Percentiles rank a stretch among this genome's conserved stretches.
Evolutionary conservation across 2,113 vertebrate genomes (phyloP).

Genomic region (Speoplatyrhinus poulsoni): DNA sequence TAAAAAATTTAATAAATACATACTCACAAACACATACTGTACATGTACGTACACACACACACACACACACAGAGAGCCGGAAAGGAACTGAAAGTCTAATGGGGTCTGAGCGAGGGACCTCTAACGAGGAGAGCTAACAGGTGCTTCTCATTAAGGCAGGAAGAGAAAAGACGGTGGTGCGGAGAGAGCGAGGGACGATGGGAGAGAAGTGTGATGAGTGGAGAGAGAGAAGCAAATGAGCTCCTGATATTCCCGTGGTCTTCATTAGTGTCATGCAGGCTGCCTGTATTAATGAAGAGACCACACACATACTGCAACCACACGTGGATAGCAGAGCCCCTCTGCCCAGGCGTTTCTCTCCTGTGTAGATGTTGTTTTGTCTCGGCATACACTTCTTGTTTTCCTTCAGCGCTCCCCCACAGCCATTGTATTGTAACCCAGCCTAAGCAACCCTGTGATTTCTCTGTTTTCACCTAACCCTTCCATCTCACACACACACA

Average conservation of each 20-base stretch:
- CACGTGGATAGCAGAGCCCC: not conserved
- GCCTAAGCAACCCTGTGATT: not conserved
- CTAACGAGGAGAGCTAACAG: constrained; percentile 64
- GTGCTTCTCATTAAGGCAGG: constrained; percentile 70
- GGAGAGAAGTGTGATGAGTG: constrained; percentile 11
- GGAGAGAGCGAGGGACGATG: constrained; percentile 5
- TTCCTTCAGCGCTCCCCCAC: not conserved
- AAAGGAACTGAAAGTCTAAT: constrained; percentile 41
- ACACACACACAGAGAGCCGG: not conserved
- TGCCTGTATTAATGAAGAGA: constrained; percentile 63
- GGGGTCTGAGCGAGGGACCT: constrained; percentile 46
- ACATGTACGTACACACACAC: no score
- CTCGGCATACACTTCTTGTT: not conserved
- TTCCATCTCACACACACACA: no score
- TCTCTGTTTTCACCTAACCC: no score
- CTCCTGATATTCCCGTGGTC: constrained; percentile 62
- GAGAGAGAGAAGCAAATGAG: constrained; percentile 32
- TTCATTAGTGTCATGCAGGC: constrained; percentile 67
- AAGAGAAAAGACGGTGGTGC: constrained; percentile 30
- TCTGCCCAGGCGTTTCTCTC: not conserved
- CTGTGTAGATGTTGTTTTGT: constrained; percentile 1
- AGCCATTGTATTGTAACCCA: not conserved
- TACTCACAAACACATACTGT: not conserved
- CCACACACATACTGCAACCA: not conserved
- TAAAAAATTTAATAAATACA: not conserved